These are phyloP conservation scores for Mesorhabditis belari DNA, from an alignment of 2,888 invertebrate genomes.

Conservation along the genomic window DNA sequence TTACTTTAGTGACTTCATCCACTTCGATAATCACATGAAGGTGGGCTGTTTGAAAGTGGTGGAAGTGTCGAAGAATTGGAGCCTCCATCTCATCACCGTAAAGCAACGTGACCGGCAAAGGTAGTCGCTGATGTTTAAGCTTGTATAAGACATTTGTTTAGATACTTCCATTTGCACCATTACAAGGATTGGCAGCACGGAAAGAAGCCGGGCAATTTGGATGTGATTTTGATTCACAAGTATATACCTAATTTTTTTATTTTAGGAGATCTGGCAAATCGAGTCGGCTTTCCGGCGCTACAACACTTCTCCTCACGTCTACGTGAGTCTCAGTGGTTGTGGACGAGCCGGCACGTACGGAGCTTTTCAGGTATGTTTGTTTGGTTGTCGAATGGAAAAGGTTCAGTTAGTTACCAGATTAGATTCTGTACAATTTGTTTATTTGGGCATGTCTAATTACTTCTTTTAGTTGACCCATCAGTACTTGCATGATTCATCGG, in stretches of 20 bases:
- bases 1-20: conserved; percentile 17
- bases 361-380: conserved; percentile 15
- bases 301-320: conserved; percentile 15
- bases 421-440: not conserved
- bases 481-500: no score
- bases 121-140: not conserved
- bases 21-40: conserved; percentile 17
- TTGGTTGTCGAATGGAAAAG: not conserved
- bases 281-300: conserved; percentile 14
- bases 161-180: conserved; percentile 25
- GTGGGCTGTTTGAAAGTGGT: conserved; percentile 22
- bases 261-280: not conserved
- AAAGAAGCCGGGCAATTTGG: conserved; percentile 7
- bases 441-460: no score
- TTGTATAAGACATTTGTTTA: conserved; percentile 1
- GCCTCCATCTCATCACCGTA: conserved; percentile 13
- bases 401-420: not conserved
- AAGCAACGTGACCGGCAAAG: conserved; percentile 11
- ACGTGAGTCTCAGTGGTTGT: conserved; percentile 29
- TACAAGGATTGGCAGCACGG: conserved; percentile 18
- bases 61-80: conserved; percentile 16
- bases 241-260: not conserved
- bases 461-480: no score
- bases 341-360: conserved; percentile 36
- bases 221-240: not conserved